phyloP scores from a whole-genome alignment of 2,797 vertebrate species.

The Psittacula echo region DNA sequence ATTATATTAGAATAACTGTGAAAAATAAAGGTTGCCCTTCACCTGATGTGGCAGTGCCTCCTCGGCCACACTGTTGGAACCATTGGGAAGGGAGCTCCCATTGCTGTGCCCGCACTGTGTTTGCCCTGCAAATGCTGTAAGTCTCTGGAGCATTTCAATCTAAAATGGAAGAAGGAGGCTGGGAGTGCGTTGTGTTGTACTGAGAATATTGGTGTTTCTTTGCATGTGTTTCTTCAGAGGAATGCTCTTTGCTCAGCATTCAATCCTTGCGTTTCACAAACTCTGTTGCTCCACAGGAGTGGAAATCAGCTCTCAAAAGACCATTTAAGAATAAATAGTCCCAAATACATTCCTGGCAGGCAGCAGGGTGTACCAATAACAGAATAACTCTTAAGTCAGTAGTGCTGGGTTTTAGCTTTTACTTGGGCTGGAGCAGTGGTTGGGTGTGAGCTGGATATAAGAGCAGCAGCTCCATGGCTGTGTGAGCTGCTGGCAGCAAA shows the following conservation, averaged over 20 bases:
- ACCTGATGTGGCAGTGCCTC: rapidly evolving
- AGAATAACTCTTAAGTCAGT: background rate
- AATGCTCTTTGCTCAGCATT: background rate
- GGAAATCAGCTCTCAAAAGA: background rate
- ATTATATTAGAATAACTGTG: background rate
- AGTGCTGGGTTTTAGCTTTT: background rate
- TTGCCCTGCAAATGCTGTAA: background rate
- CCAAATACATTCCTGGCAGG: background rate
- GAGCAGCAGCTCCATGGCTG: background rate
- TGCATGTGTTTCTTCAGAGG: rapidly evolving
- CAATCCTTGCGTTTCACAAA: background rate
- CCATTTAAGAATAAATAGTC: background rate
- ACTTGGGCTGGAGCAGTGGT: rapidly evolving
- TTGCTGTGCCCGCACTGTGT: rapidly evolving
- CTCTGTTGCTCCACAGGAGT: background rate
- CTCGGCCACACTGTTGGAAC: rapidly evolving
- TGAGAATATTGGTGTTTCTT: background rate
- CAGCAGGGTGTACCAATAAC: background rate
- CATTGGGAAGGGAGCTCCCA: background rate
- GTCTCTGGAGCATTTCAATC: background rate
- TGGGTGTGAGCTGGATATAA: background rate
- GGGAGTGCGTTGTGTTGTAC: background rate
- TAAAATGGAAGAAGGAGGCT: background rate
- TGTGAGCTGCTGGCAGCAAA: background rate
- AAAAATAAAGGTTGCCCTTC: background rate